Conservation (phyloP, 1,140 invertebrate species). For the Monochamus saltuarius region DNA sequence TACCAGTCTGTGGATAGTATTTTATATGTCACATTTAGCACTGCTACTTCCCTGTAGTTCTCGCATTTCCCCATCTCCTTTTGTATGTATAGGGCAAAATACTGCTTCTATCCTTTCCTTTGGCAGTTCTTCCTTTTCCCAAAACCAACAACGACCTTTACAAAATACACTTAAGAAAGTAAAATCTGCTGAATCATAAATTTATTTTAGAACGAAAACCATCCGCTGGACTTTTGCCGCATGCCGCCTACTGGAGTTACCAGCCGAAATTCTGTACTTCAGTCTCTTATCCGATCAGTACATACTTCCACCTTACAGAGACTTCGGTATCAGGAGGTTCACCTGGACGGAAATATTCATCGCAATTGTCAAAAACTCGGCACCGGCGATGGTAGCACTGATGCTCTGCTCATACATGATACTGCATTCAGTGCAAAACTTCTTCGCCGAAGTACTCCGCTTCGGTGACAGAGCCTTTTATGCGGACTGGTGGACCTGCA, state of each 20-base stretch:
- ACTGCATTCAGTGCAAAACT: conserved; percentile 87
- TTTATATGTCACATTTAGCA: too few species aligned
- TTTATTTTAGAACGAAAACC: conserved; percentile 41
- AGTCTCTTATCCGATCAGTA: conserved; percentile 79
- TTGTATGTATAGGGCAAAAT: too few species aligned
- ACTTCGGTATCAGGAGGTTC: conserved; percentile 61
- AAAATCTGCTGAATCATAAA: background rate
- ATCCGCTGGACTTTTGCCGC: conserved; percentile 78
- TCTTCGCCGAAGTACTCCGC: conserved; percentile 79
- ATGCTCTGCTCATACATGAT: conserved; percentile 82
- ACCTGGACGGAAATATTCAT: conserved; percentile 27
- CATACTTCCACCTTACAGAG: conserved; percentile 67
- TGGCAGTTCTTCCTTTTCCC: too few species aligned
- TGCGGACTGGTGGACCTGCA: conserved; percentile 94
- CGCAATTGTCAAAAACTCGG: conserved; percentile 66
- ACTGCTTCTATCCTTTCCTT: too few species aligned
- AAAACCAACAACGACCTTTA: too few species aligned
- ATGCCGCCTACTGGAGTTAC: conserved; percentile 70
- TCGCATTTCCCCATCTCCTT: too few species aligned
- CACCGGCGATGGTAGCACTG: conserved; percentile 73
- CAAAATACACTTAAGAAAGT: conserved; percentile 1
- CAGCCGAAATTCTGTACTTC: conserved; percentile 74
- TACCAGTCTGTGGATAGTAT: too few species aligned
- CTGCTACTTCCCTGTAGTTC: too few species aligned
- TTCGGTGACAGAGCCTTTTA: conserved; percentile 88